Evolutionary conservation across 1,140 invertebrate genomes (phyloP), one percentile per base, ranked within the genome.

Genomic region (Solenopsis fugax): DNA sequence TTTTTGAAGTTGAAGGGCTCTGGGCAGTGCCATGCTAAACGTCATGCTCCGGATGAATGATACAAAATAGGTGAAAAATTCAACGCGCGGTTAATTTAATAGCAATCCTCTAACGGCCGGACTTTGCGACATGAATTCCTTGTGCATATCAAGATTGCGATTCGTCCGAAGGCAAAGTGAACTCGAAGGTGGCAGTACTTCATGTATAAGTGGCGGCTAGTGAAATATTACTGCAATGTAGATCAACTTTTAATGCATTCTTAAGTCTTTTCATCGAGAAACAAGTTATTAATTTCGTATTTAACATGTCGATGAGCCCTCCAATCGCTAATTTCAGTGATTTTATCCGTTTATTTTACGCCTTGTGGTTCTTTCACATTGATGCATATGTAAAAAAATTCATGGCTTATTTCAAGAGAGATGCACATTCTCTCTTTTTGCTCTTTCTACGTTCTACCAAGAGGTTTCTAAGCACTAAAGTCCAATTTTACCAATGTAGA

Each of bases 401-500:
- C 37, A 52, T 54, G 50, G 50, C 10, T 71, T 56, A 48, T 41
- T 41, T 71, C 16, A 29, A 21, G 45, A 54, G 10, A 54, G 10
- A 12, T 56, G 37, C 37, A 29, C 37, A 29, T 71, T 56, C 4
- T 18, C 13, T 80, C 52, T 52, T 67, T 52, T 9, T 45, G 21
- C 18, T 56, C 45, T 24, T 89, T 76, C 56, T 89, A 87, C 34
- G 24, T 58, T 24, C 65, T 24, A 80, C 21, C 72, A 88, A 67
- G 86, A 87, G 73, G 48, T 90, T 78, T 50, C 52, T 64, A 90
- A 88, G 81, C 81, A 86, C 71, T 77, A 82, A 82, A 3, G n/a
- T 9, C 9, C 41, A 9, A 45, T 45, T 45, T 6, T 9, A 45
- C 4, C 41, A 45, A 45, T 29, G 29, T 29, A 0, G 29, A 29